Evolutionary conservation across 2,797 vertebrate genomes (phyloP).

Genomic region (Catamblyrhynchus diadema): DNA sequence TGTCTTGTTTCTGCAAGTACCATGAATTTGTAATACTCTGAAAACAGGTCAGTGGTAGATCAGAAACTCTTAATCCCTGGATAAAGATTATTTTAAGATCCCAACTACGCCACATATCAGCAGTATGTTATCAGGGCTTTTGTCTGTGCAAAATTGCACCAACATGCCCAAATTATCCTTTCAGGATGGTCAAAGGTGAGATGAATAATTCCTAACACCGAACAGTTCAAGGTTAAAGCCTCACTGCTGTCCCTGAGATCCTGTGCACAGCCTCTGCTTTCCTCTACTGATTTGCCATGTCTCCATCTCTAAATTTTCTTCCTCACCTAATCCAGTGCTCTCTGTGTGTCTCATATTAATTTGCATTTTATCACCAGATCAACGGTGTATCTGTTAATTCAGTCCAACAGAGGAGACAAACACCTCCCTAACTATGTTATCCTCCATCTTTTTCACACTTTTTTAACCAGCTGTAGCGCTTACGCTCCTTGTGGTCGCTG

Average conservation of each 20-base stretch:
- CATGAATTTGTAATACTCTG: conserved; percentile 41
- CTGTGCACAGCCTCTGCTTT: background rate
- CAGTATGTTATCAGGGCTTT: background rate
- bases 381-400: background rate
- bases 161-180: background rate
- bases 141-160: background rate
- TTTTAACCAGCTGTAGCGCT: background rate
- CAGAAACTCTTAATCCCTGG: conserved; percentile 66
- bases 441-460: background rate
- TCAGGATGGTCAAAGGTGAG: background rate
- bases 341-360: background rate
- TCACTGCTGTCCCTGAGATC: background rate
- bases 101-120: background rate
- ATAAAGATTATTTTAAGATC: conserved; percentile 73
- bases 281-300: background rate
- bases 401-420: background rate
- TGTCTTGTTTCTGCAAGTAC: conserved; percentile 15
- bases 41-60: conserved; percentile 69
- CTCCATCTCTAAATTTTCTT: background rate
- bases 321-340: background rate
- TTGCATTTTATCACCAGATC: conserved; percentile 2
- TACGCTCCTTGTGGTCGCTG: fast-evolving
- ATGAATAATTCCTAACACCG: background rate
- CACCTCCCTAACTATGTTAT: background rate
- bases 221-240: background rate